Percentiles rank a stretch among this genome's conserved stretches.
Evolutionary conservation across 2,113 vertebrate species (phyloP).

Genomic region (Marmota flaviventris): DNA sequence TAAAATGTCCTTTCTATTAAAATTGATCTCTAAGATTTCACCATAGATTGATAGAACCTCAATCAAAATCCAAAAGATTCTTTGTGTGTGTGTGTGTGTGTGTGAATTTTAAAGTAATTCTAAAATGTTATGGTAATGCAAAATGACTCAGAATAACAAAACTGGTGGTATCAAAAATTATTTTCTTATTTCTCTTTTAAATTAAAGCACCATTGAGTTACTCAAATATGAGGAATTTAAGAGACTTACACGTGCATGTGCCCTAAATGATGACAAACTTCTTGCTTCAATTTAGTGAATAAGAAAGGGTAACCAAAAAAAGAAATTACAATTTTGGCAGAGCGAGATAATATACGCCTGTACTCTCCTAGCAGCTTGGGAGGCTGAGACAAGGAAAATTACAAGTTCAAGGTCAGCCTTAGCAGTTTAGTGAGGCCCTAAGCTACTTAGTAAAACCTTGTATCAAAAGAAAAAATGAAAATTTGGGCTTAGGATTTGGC

Average conservation of each 20-base stretch:
- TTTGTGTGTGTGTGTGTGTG: background rate
- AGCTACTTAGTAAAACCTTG: no score
- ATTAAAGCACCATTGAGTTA: background rate
- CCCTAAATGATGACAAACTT: background rate
- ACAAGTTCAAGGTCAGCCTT: no score
- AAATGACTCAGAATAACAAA: background rate
- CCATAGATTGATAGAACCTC: background rate
- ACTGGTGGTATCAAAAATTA: background rate
- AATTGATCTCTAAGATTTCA: background rate
- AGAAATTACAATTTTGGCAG: background rate
- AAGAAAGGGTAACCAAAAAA: background rate
- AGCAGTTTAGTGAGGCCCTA: no score
- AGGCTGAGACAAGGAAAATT: no score
- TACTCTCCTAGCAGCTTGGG: no score
- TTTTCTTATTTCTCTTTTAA: no score
- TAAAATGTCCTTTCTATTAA: background rate
- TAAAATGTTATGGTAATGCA: background rate
- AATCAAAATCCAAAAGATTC: background rate
- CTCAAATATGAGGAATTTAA: background rate
- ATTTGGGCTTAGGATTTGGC: no score
- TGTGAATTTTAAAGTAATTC: background rate
- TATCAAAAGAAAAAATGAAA: no score
- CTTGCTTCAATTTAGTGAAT: background rate
- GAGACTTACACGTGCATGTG: background rate
- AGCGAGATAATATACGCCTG: no score